Evolutionary conservation across 2,797 vertebrate genomes (phyloP), one percentile per base, ranked within the genome.

Genomic region (Phalloptychus januarius): DNA sequence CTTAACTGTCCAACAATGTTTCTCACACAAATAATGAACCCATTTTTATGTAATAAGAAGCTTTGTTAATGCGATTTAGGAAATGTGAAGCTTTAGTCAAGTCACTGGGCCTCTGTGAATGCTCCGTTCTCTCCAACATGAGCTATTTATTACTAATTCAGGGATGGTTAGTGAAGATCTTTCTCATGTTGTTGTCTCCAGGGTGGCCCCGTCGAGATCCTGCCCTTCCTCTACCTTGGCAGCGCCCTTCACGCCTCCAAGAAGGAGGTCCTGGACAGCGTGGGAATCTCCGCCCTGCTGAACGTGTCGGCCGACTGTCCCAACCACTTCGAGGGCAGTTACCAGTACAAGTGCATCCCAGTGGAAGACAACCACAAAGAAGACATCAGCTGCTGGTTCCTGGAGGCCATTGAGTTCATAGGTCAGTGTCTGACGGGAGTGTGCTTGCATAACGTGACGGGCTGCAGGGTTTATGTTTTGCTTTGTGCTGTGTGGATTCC

Each of bases 341-440:
- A 96, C 92, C 95, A 95, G 88, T 97, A 97, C 92, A 97, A 97
- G 76, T 96, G 95, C n/a, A 97, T 97, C 78, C 96, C 96, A 0
- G 96, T 97, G 85, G 95, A 97, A 90, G 96, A 97, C 93, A 97
- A 97, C 94, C 96, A 96, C 71, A 97, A 96, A 82, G 96, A 95
- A 54, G 96, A 97, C 89, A 97, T 97, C 92, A 96, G 96, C 88
- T 95, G 94, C 88, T 97, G 96, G 96, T 97, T 97, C 91, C 92
- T 93, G 75, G 96, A 97, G 91, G 96, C 96, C 67, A 96, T 96
- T 7, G 96, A 96, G 84, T 96, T 96, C 87, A 96, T 96, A 83
- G 96, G 96, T 96, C 79, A 86, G 95, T 75, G 69, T 78, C 48
- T 71, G 71, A 50, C 18, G 2, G 25, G 23, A 25, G 6, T 8